Conservation (phyloP, 1,140 invertebrate genomes). For the Zelostemma sp. region DNA sequence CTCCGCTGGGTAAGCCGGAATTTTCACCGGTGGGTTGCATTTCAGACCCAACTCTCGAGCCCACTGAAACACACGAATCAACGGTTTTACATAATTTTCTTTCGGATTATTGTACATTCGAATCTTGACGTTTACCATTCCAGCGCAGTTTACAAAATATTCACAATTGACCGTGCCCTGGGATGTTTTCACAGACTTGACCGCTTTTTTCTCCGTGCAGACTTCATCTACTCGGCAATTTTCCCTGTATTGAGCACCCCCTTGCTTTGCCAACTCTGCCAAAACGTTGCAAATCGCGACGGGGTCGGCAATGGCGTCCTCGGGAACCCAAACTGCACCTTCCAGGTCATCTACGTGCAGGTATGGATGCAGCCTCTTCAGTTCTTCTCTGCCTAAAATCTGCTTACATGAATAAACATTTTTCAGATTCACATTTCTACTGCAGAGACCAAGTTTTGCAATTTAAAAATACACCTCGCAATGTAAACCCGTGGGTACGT, state of each 20-base stretch:
- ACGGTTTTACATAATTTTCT: too few relatives aligned
- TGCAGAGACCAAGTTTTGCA: too few relatives aligned
- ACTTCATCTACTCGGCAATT: conserved; percentile 74
- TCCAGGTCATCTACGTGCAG: conserved; percentile 77
- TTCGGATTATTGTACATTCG: neutral
- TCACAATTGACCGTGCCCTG: conserved; percentile 76
- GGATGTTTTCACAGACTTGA: conserved; percentile 74
- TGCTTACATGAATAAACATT: conserved; percentile 23
- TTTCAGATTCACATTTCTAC: too few relatives aligned
- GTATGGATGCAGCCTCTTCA: conserved; percentile 73
- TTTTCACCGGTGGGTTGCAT: conserved; percentile 75
- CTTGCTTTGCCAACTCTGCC: conserved; percentile 72
- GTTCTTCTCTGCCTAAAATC: conserved; percentile 62
- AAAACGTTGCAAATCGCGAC: conserved; percentile 74
- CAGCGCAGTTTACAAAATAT: conserved; percentile 82
- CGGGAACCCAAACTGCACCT: conserved; percentile 81
- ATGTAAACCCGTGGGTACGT: conserved; percentile 71
- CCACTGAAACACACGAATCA: conserved; percentile 72
- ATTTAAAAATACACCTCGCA: conserved; percentile 73
- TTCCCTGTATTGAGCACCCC: conserved; percentile 75
- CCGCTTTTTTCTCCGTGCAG: conserved; percentile 72
- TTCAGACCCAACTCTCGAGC: conserved; percentile 76
- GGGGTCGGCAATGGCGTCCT: conserved; percentile 79
- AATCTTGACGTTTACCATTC: conserved; percentile 72
- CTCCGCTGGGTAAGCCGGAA: conserved; percentile 80